Evolutionary conservation across 2,113 vertebrate species (phyloP), one percentile per base, ranked within the genome.

Genomic region (Cromileptes altivelis): DNA sequence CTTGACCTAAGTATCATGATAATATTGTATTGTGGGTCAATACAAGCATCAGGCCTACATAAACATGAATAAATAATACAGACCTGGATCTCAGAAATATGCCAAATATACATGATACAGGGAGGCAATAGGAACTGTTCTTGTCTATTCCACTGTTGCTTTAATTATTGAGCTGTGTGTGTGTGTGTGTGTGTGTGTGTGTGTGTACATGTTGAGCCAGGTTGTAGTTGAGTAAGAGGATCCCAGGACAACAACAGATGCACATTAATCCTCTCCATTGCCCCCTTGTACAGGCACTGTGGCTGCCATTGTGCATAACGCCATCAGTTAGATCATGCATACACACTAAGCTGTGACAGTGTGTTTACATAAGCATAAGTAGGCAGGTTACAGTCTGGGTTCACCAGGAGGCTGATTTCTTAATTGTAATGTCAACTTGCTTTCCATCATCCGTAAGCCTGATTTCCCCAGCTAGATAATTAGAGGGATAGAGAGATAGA

Each of bases 11-110:
- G 33, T 37, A 37, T 37, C 33, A 37, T 37, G 33, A 37, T 37
- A 37, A 37, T 6, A 7, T 37, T 37, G 33, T 37, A 6, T 37
- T 37, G 33, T 37, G 33, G 85, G 81, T 52, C 60, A 49, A 33
- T 53, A 52, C 70, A 64, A 62, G 37, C 62, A 68, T 2, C 21
- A 42, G 62, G 63, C 56, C 84, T 64, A 74, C 62, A 69, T 14
- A 50, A 52, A 87, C 78, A 87, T 84, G 33, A 79, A 89, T 78
- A 62, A 75, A 82, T 88, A 50, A 86, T 81, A 53, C 56, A 77
- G 30, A 67, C 57, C 42, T 15, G 15, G 53, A 81, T 64, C 40
- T 27, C 49, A 57, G 52, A 27, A 68, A 60, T 23, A 55, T 25
- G 70, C 63, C 63, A 70, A 61, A 63, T 75, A 70, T 50, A 64